Evolutionary conservation across 2,888 invertebrate genomes (phyloP).

Genomic region (Fragum whitleyi): DNA sequence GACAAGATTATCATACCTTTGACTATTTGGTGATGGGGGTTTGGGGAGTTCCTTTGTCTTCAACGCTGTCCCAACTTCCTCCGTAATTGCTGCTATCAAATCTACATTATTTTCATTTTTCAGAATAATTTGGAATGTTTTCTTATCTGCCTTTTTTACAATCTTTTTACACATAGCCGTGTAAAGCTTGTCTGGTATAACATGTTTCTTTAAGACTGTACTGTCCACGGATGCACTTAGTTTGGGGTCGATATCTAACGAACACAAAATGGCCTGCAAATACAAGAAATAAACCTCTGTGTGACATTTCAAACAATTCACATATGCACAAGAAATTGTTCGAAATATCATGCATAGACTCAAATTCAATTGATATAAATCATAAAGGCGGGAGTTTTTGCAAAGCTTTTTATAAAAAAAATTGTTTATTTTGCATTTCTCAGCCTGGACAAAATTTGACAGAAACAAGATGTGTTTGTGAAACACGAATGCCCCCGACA

Average conservation of each 20-base stretch:
- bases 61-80: not conserved
- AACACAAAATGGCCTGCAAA: conserved; percentile 7
- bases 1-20: too few species aligned
- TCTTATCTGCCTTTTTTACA: not conserved
- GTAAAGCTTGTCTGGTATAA: not conserved
- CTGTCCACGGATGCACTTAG: not conserved
- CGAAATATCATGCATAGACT: too few species aligned
- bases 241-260: not conserved
- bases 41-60: not conserved
- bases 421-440: too few species aligned
- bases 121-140: not conserved
- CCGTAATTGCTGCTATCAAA: not conserved
- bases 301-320: too few species aligned
- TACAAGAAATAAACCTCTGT: not conserved
- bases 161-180: not conserved
- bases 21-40: not conserved
- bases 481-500: too few species aligned
- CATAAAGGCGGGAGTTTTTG: too few species aligned
- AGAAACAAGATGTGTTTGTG: too few species aligned
- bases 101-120: not conserved
- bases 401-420: too few species aligned
- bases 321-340: too few species aligned
- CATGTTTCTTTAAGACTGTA: not conserved
- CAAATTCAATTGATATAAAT: not conserved
- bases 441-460: too few species aligned